phyloP scores from a whole-genome alignment of 2,888 invertebrate species.

The Lagria hirta region DNA sequence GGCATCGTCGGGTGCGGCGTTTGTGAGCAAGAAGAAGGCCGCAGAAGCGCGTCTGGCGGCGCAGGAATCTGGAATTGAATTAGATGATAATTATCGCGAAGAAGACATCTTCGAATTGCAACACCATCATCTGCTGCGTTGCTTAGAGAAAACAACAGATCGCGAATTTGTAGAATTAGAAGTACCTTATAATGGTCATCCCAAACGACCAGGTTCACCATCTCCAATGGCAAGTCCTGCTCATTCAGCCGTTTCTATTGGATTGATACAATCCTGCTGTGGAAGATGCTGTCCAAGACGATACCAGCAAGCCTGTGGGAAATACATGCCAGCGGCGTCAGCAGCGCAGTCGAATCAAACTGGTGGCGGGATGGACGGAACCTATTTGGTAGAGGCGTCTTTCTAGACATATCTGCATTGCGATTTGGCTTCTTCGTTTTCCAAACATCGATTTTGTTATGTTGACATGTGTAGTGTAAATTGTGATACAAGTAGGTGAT shows the following conservation, averaged over 20 bases:
- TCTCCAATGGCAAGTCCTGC: slow-evolving; percentile 86
- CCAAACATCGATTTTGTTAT: slow-evolving; percentile 42
- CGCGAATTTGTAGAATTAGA: slow-evolving; percentile 97
- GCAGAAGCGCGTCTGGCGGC: slow-evolving; percentile 93
- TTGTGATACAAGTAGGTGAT: slow-evolving; percentile 46
- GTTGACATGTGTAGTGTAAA: slow-evolving; percentile 44
- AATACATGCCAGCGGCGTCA: slow-evolving; percentile 83
- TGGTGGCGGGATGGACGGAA: slow-evolving; percentile 80
- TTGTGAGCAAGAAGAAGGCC: slow-evolving; percentile 98
- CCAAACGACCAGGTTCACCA: slow-evolving; percentile 87
- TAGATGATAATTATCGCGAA: slow-evolving; percentile 85
- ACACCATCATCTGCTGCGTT: slow-evolving; percentile 96
- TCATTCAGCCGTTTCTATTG: slow-evolving; percentile 68
- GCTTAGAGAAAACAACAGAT: slow-evolving; percentile 98
- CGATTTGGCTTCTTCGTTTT: slow-evolving; percentile 33
- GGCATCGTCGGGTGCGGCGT: slow-evolving; percentile 97
- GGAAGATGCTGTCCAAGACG: slow-evolving; percentile 81
- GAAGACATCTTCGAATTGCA: slow-evolving; percentile 99
- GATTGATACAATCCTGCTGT: slow-evolving; percentile 79
- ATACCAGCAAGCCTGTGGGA: slow-evolving; percentile 86
- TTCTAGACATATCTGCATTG: slow-evolving; percentile 57
- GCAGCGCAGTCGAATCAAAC: slow-evolving; percentile 79
- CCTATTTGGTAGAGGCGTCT: slow-evolving; percentile 82
- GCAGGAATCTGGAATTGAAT: slow-evolving; percentile 87
- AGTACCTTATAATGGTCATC: slow-evolving; percentile 90